A percentile compares a stretch with the other conserved stretches of the same genome.
Evolutionary conservation across 2,888 invertebrate genomes (phyloP).

Genomic region (Punctoribates punctum): DNA sequence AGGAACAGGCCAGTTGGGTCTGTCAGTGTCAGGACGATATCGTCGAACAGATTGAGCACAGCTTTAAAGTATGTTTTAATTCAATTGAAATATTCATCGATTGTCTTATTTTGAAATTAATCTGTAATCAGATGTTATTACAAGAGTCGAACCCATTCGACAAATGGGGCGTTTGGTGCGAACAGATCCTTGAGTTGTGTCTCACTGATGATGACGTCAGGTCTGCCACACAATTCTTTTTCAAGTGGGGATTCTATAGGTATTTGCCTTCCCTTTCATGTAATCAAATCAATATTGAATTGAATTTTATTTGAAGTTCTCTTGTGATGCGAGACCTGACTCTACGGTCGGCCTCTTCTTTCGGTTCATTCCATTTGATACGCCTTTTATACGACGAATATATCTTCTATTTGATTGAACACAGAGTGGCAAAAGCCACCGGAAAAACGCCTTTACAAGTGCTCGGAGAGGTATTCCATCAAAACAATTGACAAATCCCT

Average conservation of each 20-base stretch:
- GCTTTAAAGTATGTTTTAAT: constrained; percentile 62
- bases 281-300: constrained; percentile 21
- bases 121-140: constrained; percentile 29
- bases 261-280: constrained; percentile 52
- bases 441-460: constrained; percentile 92
- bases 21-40: constrained; percentile 88
- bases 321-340: constrained; percentile 97
- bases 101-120: neutral
- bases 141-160: constrained; percentile 76
- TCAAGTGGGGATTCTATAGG: constrained; percentile 99
- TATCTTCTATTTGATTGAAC: constrained; percentile 97
- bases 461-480: constrained; percentile 60
- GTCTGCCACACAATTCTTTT: constrained; percentile 80
- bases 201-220: constrained; percentile 56
- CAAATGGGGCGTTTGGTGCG: constrained; percentile 92
- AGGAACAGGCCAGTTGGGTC: constrained; percentile 85
- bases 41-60: constrained; percentile 78
- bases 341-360: constrained; percentile 90
- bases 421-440: constrained; percentile 85
- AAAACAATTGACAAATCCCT: neutral
- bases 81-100: constrained; percentile 1
- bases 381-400: constrained; percentile 97
- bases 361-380: constrained; percentile 97
- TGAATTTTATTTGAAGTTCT: constrained; percentile 63
- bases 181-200: constrained; percentile 76